phyloP scores from a whole-genome alignment of 2,888 invertebrate genomes.

The Trichacis sp. region DNA sequence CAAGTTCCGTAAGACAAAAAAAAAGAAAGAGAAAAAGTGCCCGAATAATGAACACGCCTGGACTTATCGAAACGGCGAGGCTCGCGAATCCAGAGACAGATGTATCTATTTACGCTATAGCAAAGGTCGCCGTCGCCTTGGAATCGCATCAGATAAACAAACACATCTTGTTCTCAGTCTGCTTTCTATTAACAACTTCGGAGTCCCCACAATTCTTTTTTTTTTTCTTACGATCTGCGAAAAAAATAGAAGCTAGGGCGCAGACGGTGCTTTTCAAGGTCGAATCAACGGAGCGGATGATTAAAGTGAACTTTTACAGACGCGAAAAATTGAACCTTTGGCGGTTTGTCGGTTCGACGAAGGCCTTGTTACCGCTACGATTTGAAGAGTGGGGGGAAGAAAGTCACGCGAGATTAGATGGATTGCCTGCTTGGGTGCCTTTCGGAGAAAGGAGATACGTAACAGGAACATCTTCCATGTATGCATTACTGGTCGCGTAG shows the following conservation, averaged over 20 bases:
- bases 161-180: constrained; percentile 35
- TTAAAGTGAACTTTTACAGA: too few relatives aligned
- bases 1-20: too few relatives aligned
- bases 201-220: constrained; percentile 6
- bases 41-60: neutral
- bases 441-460: constrained; percentile 10
- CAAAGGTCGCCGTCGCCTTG: constrained; percentile 46
- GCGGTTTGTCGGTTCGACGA: too few relatives aligned
- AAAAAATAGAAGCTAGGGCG: neutral
- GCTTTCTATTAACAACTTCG: constrained; percentile 23
- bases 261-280: neutral
- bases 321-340: too few relatives aligned
- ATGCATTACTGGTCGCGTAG: constrained; percentile 20
- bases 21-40: too few relatives aligned
- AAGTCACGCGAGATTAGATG: neutral
- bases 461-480: constrained; percentile 12
- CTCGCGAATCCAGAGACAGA: neutral
- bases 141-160: constrained; percentile 34
- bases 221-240: constrained; percentile 18
- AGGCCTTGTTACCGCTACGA: neutral
- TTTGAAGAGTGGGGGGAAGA: too few relatives aligned
- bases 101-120: constrained; percentile 31
- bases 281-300: too few relatives aligned
- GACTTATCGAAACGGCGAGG: constrained; percentile 15
- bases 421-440: neutral